These are phyloP conservation scores for Tetheella fluctuosa DNA, from an alignment of 2,888 invertebrate species.

Conservation along the genomic window DNA sequence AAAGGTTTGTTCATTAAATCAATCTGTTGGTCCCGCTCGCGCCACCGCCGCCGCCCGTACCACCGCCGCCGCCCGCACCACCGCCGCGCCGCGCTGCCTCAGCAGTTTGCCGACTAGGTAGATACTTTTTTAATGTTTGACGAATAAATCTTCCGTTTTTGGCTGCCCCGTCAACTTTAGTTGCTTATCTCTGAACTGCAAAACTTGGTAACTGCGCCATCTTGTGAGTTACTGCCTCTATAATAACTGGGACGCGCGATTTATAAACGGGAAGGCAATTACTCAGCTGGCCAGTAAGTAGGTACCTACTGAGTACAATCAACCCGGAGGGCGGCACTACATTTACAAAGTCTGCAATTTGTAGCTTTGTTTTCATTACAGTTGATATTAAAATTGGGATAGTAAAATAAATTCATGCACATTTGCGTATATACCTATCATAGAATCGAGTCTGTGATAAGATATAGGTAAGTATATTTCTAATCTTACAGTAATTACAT, in stretches of 20 bases:
- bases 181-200: neutral
- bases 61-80: too few relatives aligned
- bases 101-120: neutral
- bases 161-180: neutral
- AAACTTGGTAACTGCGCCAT: conserved; percentile 6
- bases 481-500: too few relatives aligned
- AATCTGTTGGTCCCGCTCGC: neutral
- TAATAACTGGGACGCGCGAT: neutral
- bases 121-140: neutral
- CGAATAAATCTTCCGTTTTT: neutral
- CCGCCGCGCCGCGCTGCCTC: neutral
- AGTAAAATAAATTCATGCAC: too few relatives aligned
- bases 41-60: too few relatives aligned
- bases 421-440: too few relatives aligned
- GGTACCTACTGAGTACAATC: neutral
- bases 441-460: too few relatives aligned
- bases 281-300: neutral
- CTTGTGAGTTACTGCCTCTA: conserved; percentile 5
- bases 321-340: neutral
- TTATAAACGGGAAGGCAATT: conserved; percentile 6
- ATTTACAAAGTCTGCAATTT: conserved; percentile 1
- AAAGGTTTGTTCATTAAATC: neutral
- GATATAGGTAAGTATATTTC: too few relatives aligned
- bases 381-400: neutral
- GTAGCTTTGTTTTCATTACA: neutral